Evolutionary conservation across 2,888 invertebrate species (phyloP), one percentile per base, ranked within the genome.

Genomic region (Cephus sareptanus): DNA sequence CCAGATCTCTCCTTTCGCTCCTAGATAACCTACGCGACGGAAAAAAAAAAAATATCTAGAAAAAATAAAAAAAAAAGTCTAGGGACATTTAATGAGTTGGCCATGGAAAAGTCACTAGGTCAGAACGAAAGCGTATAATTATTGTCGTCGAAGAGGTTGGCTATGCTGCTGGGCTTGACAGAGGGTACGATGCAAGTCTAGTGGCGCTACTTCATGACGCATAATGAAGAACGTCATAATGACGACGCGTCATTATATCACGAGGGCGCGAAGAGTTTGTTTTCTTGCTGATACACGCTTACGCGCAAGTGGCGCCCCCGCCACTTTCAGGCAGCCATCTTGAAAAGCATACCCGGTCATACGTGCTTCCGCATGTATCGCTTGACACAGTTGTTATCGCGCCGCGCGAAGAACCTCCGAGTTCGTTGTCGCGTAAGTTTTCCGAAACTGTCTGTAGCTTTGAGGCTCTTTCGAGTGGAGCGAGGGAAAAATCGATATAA

Each of bases 221-320:
- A 82, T 82, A 83, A 86, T 85, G 83, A 85, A 85, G 81, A 81
- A 77, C 77, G 74, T 79, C 79, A 79, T 83, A 84, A 86, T 85
- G 80, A 85, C 81, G 79, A 75, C 81, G 77, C 79, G 81, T 83
- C 77, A 83, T 85, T 83, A 84, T 82, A 82, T 79, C 76, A 40
- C 34, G 40, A 73, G 69, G 71, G 76, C 31, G 69, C 69, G 31
- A 56, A 31, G 71, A 69, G 74, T 69, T 56, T 74, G 75, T 77
- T 82, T 79, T 78, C 79, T 78, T 81, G 77, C 76, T 11, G 30
- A 40, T 40, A 73, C 75, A 77, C 70, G 69, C 79, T 78, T 80
- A 37, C 70, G 23, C 74, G 76, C 69, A 75, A 56, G 79, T 78
- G 78, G 79, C 34, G 79, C 74, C 35, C 3, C 35, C 77, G 78